Conservation (phyloP, 2,797 vertebrate species). For the Novumbra hubbsi region DNA sequence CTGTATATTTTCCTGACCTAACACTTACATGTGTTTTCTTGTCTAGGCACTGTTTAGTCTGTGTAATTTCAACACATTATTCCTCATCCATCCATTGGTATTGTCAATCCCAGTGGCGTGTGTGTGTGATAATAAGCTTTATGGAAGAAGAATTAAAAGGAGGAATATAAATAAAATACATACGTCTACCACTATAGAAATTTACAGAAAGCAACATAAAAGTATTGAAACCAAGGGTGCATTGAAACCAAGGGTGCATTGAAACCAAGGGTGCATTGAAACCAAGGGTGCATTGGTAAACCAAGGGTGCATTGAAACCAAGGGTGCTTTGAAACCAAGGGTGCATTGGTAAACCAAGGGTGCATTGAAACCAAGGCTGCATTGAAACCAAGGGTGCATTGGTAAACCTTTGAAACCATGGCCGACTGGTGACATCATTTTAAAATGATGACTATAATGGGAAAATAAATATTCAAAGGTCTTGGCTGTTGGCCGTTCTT, state of each 20-base stretch:
- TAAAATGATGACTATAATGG: constrained; percentile 8
- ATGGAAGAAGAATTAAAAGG: background rate
- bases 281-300: constrained; percentile 1
- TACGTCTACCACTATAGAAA: background rate
- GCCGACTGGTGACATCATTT: background rate
- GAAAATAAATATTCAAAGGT: constrained; percentile 24
- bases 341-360: background rate
- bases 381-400: background rate
- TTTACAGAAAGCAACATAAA: background rate
- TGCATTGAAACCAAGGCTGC: background rate
- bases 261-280: too few relatives aligned
- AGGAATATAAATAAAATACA: background rate
- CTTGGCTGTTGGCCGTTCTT: constrained; percentile 16
- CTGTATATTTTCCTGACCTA: constrained; percentile 38
- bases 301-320: background rate
- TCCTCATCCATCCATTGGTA: constrained; percentile 32
- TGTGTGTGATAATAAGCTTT: background rate
- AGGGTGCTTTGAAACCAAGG: too few relatives aligned
- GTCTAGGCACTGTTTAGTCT: constrained; percentile 25
- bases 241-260: background rate
- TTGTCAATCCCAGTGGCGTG: constrained; percentile 23
- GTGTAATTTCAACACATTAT: constrained; percentile 26
- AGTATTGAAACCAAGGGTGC: background rate
- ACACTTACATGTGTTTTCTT: constrained; percentile 19
- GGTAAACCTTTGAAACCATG: background rate